These are phyloP conservation scores for Falco biarmicus DNA, from an alignment of 2,797 vertebrate species.

Conservation along the genomic window DNA sequence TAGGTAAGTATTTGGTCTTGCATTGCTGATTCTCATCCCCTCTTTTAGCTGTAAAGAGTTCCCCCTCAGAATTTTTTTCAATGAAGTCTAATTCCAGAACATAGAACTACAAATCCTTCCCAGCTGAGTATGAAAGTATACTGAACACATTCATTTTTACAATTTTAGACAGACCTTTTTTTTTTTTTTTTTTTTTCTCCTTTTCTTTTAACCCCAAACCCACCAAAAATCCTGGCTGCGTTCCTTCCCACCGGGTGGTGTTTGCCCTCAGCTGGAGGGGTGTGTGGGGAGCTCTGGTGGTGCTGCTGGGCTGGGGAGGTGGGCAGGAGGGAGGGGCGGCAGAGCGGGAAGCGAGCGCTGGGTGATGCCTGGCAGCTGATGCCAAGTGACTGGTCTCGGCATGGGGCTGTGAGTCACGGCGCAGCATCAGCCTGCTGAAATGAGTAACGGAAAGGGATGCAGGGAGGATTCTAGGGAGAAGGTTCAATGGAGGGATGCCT, in stretches of 20 bases:
- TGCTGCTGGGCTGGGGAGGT: fast-evolving
- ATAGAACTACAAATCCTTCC: neutral
- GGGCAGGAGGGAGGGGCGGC: too few relatives aligned
- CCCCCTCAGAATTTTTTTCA: neutral
- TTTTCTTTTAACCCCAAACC: neutral
- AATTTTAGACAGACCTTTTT: neutral
- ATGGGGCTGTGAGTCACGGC: neutral
- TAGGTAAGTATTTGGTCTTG: neutral
- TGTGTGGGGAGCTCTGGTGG: neutral
- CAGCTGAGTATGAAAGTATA: neutral
- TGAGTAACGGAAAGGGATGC: neutral
- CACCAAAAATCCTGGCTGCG: neutral
- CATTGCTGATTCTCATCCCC: neutral
- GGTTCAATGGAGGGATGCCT: neutral
- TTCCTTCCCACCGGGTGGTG: fast-evolving
- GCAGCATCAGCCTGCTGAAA: neutral
- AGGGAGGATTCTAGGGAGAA: neutral
- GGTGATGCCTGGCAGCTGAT: fast-evolving
- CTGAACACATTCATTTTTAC: neutral
- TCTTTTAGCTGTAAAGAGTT: neutral
- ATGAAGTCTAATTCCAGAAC: neutral
- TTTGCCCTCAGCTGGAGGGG: fast-evolving
- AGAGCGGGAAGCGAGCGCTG: fast-evolving
- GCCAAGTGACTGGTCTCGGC: fast-evolving
- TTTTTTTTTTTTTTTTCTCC: neutral